These are phyloP conservation scores for Chrysochloris asiatica DNA, from an alignment of 2,113 vertebrate species.

Conservation along the genomic window DNA sequence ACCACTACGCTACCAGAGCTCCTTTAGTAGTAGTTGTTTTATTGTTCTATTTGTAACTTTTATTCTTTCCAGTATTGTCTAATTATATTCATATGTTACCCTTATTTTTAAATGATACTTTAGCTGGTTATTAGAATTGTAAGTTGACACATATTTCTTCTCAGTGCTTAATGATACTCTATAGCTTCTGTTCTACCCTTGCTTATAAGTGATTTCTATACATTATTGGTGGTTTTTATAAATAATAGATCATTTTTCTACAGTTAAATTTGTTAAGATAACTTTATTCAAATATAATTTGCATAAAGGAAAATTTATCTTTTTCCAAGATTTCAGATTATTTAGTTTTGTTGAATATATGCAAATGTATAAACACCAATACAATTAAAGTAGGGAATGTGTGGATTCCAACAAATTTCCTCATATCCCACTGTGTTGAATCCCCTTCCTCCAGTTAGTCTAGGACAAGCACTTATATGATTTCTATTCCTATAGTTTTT, in stretches of 20 bases:
- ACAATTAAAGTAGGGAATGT: not conserved
- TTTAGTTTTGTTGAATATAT: not conserved
- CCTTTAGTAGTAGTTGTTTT: no score
- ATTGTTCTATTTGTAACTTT: not conserved
- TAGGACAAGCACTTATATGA: not conserved
- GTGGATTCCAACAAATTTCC: not conserved
- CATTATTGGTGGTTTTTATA: not conserved
- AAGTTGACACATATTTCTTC: not conserved
- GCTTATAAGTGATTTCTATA: not conserved
- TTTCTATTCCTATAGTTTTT: not conserved
- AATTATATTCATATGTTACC: not conserved
- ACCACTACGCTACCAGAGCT: no score
- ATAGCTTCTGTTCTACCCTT: not conserved
- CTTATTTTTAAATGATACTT: not conserved
- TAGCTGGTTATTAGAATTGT: not conserved
- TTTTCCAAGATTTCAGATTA: not conserved
- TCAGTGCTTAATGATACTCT: not conserved
- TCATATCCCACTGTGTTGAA: not conserved
- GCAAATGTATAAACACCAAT: not conserved
- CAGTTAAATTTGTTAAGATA: not conserved
- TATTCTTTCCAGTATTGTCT: not conserved
- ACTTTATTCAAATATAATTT: not conserved
- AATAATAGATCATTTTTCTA: not conserved
- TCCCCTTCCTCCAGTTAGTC: not conserved
- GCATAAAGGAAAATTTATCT: not conserved